Percentiles rank a stretch among this genome's conserved stretches.
phyloP scores from a whole-genome alignment of 2,888 invertebrate species.

The Platycnemis pennipes region DNA sequence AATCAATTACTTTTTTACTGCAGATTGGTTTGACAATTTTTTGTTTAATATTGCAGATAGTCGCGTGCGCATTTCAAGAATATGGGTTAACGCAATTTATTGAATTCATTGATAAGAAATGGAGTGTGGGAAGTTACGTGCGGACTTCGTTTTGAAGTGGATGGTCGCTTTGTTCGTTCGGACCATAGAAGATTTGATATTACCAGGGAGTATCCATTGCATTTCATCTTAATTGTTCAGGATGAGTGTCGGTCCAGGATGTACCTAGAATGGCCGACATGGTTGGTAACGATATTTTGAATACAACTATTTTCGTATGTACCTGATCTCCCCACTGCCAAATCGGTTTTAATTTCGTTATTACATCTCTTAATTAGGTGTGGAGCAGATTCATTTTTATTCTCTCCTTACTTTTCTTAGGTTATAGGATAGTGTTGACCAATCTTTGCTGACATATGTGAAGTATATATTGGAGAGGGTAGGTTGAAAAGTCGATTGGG shows the following conservation, averaged over 20 bases:
- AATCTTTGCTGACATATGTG: conserved; percentile 18
- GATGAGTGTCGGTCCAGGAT: neutral
- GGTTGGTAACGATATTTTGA: neutral
- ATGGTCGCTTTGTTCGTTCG: neutral
- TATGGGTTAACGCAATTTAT: neutral
- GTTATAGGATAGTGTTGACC: conserved; percentile 50
- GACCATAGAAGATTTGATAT: conserved; percentile 34
- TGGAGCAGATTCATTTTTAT: conserved; percentile 48
- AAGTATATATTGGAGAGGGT: conserved; percentile 40
- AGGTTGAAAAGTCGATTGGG: conserved; percentile 43
- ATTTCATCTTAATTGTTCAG: neutral
- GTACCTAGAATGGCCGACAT: neutral
- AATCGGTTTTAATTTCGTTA: neutral
- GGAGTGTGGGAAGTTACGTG: neutral
- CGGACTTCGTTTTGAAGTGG: conserved; percentile 31
- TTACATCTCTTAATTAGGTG: conserved; percentile 48
- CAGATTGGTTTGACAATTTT: conserved; percentile 38
- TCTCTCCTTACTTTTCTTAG: conserved; percentile 53
- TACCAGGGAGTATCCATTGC: conserved; percentile 55
- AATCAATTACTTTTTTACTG: neutral
- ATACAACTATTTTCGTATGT: neutral
- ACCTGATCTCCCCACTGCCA: neutral
- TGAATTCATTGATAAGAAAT: neutral
- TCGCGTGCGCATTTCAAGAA: neutral
- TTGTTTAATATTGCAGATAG: conserved; percentile 49